A percentile compares a stretch with the other conserved stretches of the same genome.
Conservation (phyloP, 2,113 vertebrate genomes). For the Labeo rohita region DNA sequence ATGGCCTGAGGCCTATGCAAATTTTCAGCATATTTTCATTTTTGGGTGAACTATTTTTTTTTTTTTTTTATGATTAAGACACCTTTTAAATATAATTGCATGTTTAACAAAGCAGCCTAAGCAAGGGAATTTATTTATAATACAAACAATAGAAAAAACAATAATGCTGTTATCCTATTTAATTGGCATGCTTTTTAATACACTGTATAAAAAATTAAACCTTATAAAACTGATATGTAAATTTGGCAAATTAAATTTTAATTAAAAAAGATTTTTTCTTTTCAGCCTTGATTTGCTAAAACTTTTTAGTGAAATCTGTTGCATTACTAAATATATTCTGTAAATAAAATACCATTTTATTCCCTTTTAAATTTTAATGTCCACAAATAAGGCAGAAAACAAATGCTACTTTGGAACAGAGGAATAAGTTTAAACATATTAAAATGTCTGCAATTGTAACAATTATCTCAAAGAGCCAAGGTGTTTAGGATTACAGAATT, state of each 20-base stretch:
- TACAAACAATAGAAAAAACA: not conserved
- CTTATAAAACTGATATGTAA: not conserved
- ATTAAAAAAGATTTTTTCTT: not conserved
- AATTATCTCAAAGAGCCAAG: conserved; percentile 40
- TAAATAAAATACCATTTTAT: not conserved
- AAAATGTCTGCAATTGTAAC: conserved; percentile 15
- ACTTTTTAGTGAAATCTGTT: not conserved
- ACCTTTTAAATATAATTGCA: not conserved
- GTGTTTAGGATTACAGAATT: conserved; percentile 45
- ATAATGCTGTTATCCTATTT: too few relatives aligned
- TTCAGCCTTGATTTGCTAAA: not conserved
- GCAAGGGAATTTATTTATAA: not conserved
- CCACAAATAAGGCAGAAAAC: not conserved
- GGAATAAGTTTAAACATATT: not conserved
- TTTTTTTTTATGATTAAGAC: not conserved
- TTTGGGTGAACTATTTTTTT: not conserved
- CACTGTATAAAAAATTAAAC: not conserved
- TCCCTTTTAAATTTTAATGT: not conserved
- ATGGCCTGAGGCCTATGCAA: too few relatives aligned
- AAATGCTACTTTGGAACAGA: not conserved
- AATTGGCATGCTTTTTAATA: not conserved
- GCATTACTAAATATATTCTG: not conserved
- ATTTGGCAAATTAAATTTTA: not conserved
- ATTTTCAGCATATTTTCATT: not conserved
- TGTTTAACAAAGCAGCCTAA: not conserved